Conservation (phyloP, 1,140 invertebrate species). For the Coenobita brevimanus region DNA sequence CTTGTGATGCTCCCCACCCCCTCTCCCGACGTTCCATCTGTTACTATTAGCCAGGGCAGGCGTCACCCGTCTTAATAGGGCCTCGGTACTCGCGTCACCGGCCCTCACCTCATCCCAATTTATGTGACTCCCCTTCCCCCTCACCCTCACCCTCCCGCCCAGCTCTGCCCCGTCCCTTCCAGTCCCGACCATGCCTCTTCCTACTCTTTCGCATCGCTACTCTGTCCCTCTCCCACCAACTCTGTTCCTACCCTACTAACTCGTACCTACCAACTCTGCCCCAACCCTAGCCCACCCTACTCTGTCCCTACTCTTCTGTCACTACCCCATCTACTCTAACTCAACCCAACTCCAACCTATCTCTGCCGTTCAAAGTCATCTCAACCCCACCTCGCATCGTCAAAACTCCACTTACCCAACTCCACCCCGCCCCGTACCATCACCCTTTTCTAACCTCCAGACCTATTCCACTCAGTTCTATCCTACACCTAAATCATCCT, state of each 20-base stretch:
- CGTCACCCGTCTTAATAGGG: conserved; percentile 45
- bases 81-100: conserved; percentile 37
- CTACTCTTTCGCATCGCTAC: neutral
- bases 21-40: conserved; percentile 34
- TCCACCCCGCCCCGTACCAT: too few relatives aligned
- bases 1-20: neutral
- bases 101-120: conserved; percentile 35
- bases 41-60: conserved; percentile 31
- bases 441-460: too few relatives aligned
- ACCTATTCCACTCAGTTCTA: too few relatives aligned
- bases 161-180: neutral
- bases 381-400: too few relatives aligned
- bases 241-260: neutral
- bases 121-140: conserved; percentile 22
- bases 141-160: neutral
- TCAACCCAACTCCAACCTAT: too few relatives aligned
- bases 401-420: too few relatives aligned
- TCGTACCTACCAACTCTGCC: neutral
- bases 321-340: too few relatives aligned
- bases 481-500: too few relatives aligned
- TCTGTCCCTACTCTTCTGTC: neutral
- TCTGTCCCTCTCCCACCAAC: neutral
- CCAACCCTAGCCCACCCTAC: neutral
- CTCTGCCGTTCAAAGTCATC: too few relatives aligned
- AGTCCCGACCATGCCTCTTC: neutral